A percentile compares a stretch with the other conserved stretches of the same genome.
phyloP scores from a whole-genome alignment of 2,113 vertebrate species.

The Atrichornis clamosus region DNA sequence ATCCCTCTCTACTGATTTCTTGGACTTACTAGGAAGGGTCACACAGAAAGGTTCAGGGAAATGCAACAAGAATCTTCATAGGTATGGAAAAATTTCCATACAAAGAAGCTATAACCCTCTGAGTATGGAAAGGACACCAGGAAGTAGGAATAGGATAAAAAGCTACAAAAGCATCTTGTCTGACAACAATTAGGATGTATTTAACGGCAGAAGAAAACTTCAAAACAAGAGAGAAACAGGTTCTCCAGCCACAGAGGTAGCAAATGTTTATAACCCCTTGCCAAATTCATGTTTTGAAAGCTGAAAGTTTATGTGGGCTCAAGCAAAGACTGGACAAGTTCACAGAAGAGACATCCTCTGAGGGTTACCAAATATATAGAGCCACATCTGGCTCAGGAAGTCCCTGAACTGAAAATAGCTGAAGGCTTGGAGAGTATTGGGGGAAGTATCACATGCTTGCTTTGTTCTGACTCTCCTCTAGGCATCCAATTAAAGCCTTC shows the following conservation, averaged over 20 bases:
- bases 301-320: neutral
- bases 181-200: neutral
- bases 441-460: neutral
- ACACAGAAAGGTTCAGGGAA: neutral
- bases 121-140: neutral
- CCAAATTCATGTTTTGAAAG: neutral
- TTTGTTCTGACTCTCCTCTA: neutral
- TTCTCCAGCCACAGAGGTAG: neutral
- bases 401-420: constrained; percentile 20
- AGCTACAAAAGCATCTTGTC: neutral
- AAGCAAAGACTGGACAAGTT: neutral
- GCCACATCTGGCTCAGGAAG: constrained; percentile 34
- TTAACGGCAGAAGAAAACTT: neutral
- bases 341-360: neutral
- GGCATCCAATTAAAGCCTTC: neutral
- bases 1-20: neutral
- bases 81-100: neutral
- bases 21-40: neutral
- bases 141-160: neutral
- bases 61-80: neutral
- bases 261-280: neutral
- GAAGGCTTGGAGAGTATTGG: neutral
- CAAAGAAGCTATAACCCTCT: neutral
- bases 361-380: constrained; percentile 21
- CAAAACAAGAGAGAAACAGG: neutral